phyloP scores from a whole-genome alignment of 1,140 invertebrate species.

The Magallana ariakensis region DNA sequence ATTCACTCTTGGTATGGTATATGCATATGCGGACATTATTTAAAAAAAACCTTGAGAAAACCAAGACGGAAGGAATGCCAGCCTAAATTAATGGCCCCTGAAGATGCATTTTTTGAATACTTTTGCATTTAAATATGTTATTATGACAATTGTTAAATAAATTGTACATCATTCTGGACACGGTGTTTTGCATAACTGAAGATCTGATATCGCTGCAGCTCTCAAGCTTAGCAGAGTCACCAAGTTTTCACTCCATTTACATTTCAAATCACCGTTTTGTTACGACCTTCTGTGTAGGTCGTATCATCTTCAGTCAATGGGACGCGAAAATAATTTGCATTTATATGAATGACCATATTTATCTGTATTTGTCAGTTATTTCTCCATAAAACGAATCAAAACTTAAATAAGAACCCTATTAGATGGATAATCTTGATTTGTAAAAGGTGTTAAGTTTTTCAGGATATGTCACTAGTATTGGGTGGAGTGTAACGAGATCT shows the following conservation, averaged over 20 bases:
- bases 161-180: slow-evolving; percentile 12
- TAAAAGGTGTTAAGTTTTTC: slow-evolving; percentile 5
- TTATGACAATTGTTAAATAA: slow-evolving; percentile 24
- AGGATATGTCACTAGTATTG: slow-evolving; percentile 12
- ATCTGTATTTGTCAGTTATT: slow-evolving; percentile 4
- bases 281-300: not conserved
- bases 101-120: slow-evolving; percentile 30
- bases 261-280: slow-evolving; percentile 31
- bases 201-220: slow-evolving; percentile 8
- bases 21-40: not conserved
- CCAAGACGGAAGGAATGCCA: not conserved
- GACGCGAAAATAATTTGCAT: slow-evolving; percentile 6
- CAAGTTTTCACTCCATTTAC: not conserved
- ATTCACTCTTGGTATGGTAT: too few relatives aligned
- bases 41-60: not conserved
- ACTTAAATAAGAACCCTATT: slow-evolving; percentile 1
- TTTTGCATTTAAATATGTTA: slow-evolving; percentile 33
- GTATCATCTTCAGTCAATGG: slow-evolving; percentile 5
- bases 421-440: not conserved
- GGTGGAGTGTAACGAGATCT: not conserved
- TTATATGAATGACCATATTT: slow-evolving; percentile 28
- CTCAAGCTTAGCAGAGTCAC: not conserved
- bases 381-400: not conserved
- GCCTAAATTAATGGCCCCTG: not conserved
- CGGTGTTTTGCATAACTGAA: slow-evolving; percentile 15